phyloP scores from a whole-genome alignment of 2,888 invertebrate species.

The Acleris sparsana region DNA sequence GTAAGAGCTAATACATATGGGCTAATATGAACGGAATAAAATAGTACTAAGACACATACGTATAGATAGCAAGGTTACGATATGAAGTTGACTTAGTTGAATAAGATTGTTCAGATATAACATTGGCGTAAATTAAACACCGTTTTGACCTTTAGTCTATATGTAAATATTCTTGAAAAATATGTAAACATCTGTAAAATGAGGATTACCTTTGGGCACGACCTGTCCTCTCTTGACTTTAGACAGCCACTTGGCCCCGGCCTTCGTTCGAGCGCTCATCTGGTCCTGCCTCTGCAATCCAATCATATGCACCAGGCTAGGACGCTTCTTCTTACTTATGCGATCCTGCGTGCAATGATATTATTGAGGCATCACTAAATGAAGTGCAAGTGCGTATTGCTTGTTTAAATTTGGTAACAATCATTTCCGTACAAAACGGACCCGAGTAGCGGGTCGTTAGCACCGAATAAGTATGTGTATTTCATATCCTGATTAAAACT shows the following conservation, averaged over 20 bases:
- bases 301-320: conserved; percentile 93
- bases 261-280: conserved; percentile 92
- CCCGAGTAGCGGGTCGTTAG: no score
- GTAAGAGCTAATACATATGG: no score
- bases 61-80: no score
- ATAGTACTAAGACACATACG: no score
- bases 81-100: no score
- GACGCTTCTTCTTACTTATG: conserved; percentile 88
- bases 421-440: not conserved
- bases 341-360: conserved; percentile 75
- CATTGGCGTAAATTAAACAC: not conserved
- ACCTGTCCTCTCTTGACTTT: conserved; percentile 94
- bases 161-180: not conserved
- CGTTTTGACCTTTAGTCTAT: not conserved
- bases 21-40: no score
- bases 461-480: no score
- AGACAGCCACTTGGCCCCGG: conserved; percentile 94
- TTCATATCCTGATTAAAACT: no score
- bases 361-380: conserved; percentile 35
- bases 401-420: conserved; percentile 1
- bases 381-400: conserved; percentile 30
- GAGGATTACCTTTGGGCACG: conserved; percentile 85
- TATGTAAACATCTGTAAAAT: not conserved
- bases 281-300: conserved; percentile 87
- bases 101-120: no score